Evolutionary conservation across 2,888 invertebrate species (phyloP).

Genomic region (Agrochola circellaris): DNA sequence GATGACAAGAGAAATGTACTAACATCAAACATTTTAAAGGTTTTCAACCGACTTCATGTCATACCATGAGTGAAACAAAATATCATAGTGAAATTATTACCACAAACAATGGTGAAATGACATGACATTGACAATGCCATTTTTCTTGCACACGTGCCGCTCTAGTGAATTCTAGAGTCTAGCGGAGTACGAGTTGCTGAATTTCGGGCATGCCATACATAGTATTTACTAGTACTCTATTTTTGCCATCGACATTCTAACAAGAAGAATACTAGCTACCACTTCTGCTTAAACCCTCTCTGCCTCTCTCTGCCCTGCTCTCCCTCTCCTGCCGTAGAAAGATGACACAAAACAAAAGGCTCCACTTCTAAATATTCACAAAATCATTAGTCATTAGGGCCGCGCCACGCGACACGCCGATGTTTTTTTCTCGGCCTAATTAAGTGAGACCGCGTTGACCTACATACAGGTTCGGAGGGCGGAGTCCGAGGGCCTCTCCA

Average conservation of each 20-base stretch:
- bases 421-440: slow-evolving; percentile 66
- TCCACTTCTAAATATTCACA: slow-evolving; percentile 35
- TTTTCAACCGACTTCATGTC: too few relatives aligned
- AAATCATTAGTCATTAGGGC: slow-evolving; percentile 55
- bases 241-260: too few relatives aligned
- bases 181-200: not conserved
- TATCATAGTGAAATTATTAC: too few relatives aligned
- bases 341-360: slow-evolving; percentile 8
- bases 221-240: not conserved
- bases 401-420: slow-evolving; percentile 1
- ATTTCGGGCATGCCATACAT: not conserved
- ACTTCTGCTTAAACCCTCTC: not conserved
- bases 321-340: not conserved
- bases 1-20: not conserved
- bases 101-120: too few relatives aligned
- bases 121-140: too few relatives aligned
- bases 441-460: slow-evolving; percentile 73
- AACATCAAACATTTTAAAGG: too few relatives aligned
- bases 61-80: too few relatives aligned
- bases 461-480: slow-evolving; percentile 63
- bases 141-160: not conserved
- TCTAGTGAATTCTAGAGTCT: not conserved
- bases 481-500: slow-evolving; percentile 48
- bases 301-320: too few relatives aligned
- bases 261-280: not conserved